Percentiles rank a stretch among this genome's conserved stretches.
Evolutionary conservation across 2,797 vertebrate species (phyloP).

Genomic region (Schizothorax lantsangensis): DNA sequence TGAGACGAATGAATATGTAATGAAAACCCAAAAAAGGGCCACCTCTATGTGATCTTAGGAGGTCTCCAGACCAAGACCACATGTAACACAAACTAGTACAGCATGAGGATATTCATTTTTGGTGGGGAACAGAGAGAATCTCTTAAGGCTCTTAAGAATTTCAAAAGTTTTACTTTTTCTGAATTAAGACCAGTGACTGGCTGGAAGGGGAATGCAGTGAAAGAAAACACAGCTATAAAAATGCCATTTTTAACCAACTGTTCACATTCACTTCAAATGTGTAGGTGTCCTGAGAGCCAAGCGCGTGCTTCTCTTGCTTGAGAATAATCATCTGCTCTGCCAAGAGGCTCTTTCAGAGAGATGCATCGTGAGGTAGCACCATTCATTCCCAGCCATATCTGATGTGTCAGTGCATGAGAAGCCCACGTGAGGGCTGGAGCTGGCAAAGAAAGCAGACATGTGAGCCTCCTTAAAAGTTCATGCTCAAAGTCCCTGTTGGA

Average conservation of each 20-base stretch:
- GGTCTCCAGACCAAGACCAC: not conserved
- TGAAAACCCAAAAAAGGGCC: not conserved
- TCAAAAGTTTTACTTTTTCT: not conserved
- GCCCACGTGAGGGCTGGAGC: constrained; percentile 46
- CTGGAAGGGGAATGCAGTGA: constrained; percentile 17
- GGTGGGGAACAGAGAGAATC: not conserved
- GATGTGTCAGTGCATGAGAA: constrained; percentile 35
- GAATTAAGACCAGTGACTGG: constrained; percentile 34
- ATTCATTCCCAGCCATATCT: constrained; percentile 19
- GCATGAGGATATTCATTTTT: not conserved
- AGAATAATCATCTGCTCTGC: constrained; percentile 43
- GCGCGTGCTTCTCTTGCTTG: constrained; percentile 40
- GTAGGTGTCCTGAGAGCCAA: constrained; percentile 57
- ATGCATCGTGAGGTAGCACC: constrained; percentile 38
- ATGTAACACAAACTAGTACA: not conserved
- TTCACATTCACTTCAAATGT: constrained; percentile 37
- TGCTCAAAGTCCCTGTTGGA: not conserved
- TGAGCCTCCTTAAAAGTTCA: constrained; percentile 27
- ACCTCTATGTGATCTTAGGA: not conserved
- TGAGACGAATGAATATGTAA: not conserved
- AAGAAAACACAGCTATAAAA: constrained; percentile 36
- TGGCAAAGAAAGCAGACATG: constrained; percentile 25
- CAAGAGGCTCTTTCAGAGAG: constrained; percentile 37
- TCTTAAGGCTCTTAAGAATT: not conserved
- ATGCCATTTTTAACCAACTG: constrained; percentile 47